Evolutionary conservation across 2,113 vertebrate species (phyloP).

Genomic region (Paradoxurus hermaphroditus): DNA sequence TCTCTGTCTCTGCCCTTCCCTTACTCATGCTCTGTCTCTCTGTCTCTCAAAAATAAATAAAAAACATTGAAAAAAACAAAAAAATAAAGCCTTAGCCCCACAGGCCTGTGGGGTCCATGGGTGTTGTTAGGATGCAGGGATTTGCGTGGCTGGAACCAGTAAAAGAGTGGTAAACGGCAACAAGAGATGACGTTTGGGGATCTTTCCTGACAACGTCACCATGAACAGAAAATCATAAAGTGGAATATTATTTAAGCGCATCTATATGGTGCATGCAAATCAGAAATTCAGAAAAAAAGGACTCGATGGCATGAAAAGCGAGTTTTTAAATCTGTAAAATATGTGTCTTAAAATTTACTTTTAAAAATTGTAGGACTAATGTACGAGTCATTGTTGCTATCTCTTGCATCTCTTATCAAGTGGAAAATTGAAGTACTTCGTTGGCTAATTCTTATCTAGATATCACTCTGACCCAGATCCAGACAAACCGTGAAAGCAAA

Average conservation of each 20-base stretch:
- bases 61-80: too few species aligned
- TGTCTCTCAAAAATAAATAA: too few species aligned
- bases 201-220: background rate
- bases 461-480: background rate
- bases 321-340: conserved; percentile 10
- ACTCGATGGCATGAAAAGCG: conserved; percentile 30
- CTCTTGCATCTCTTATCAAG: background rate
- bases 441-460: background rate
- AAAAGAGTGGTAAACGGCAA: background rate
- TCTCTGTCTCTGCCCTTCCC: too few species aligned
- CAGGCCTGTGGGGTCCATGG: conserved; percentile 42
- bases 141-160: conserved; percentile 42
- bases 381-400: background rate
- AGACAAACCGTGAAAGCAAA: background rate
- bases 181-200: background rate
- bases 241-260: conserved; percentile 61
- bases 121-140: conserved; percentile 26
- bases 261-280: conserved; percentile 27
- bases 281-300: conserved; percentile 60
- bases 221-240: conserved; percentile 13
- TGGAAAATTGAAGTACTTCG: background rate
- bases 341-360: background rate
- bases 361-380: conserved; percentile 28
- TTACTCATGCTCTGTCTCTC: too few species aligned
- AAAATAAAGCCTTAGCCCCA: background rate